A percentile compares a stretch with the other conserved stretches of the same genome.
These are phyloP conservation scores for Piscicola geometra DNA, from an alignment of 2,888 invertebrate species.

Conservation along the genomic window DNA sequence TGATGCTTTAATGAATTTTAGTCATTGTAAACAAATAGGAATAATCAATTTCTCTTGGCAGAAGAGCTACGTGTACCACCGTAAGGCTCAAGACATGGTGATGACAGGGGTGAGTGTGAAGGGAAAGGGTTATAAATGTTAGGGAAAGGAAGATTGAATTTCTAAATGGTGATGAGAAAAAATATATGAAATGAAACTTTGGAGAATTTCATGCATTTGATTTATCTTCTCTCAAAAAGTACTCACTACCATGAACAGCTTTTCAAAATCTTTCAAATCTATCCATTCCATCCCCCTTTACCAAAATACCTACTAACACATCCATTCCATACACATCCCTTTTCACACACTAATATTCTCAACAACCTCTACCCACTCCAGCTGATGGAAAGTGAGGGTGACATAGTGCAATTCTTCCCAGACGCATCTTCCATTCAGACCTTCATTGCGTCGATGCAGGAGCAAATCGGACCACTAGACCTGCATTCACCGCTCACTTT, in stretches of 20 bases:
- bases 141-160: no score
- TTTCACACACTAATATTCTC: background rate
- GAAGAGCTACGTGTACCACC: constrained; percentile 34
- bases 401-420: constrained; percentile 25
- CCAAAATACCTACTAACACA: no score
- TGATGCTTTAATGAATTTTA: no score
- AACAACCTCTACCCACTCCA: background rate
- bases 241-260: no score
- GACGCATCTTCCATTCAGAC: constrained; percentile 18
- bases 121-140: no score
- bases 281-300: no score
- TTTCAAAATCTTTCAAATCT: no score
- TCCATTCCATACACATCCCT: no score
- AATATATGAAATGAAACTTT: no score
- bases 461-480: constrained; percentile 23
- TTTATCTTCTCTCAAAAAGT: no score
- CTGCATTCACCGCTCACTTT: constrained; percentile 2
- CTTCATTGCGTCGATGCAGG: constrained; percentile 17
- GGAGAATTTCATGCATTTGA: no score
- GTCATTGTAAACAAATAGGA: background rate
- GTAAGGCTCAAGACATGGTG: constrained; percentile 37
- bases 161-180: no score
- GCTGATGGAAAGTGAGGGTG: constrained; percentile 30
- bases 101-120: constrained; percentile 37
- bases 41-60: constrained; percentile 15